Percentiles rank a stretch among this genome's conserved stretches.
Evolutionary conservation across 35 echinoderm and acorn worm genomes (phyloP).

Genomic region (Strongylocentrotus purpuratus): DNA sequence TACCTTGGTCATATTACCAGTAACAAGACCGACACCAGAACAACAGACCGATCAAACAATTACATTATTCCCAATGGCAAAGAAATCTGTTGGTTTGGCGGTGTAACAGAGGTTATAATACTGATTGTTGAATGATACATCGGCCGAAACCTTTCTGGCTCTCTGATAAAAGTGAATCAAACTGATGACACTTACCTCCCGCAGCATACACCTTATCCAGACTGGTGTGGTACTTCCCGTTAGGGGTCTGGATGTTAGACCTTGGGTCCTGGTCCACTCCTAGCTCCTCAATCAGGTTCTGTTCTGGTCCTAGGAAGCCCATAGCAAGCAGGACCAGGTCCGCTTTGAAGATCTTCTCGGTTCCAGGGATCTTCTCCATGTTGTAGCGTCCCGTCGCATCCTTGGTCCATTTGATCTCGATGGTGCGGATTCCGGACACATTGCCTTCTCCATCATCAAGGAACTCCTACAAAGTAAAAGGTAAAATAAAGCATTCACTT

Average conservation of each 20-base stretch:
- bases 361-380: conserved; percentile 87
- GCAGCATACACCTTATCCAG: conserved; percentile 83
- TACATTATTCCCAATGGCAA: no score
- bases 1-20: no score
- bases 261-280: conserved; percentile 83
- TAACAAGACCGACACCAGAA: no score
- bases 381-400: conserved; percentile 68
- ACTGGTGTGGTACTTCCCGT: conserved; percentile 89
- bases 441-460: conserved; percentile 87
- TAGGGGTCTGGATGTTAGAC: conserved; percentile 81
- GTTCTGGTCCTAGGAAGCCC: conserved; percentile 95
- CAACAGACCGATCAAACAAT: no score
- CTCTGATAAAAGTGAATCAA: no score
- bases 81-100: no score
- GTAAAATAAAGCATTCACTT: background rate
- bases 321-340: conserved; percentile 95
- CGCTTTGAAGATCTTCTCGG: conserved; percentile 90
- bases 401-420: conserved; percentile 78
- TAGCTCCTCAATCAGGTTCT: conserved; percentile 74
- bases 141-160: no score
- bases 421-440: conserved; percentile 81
- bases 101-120: no score
- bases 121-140: no score
- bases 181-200: conserved; percentile 67
- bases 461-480: conserved; percentile 66